Conservation (phyloP, 1,140 invertebrate genomes). For the Temnothorax curvispinosus region DNA sequence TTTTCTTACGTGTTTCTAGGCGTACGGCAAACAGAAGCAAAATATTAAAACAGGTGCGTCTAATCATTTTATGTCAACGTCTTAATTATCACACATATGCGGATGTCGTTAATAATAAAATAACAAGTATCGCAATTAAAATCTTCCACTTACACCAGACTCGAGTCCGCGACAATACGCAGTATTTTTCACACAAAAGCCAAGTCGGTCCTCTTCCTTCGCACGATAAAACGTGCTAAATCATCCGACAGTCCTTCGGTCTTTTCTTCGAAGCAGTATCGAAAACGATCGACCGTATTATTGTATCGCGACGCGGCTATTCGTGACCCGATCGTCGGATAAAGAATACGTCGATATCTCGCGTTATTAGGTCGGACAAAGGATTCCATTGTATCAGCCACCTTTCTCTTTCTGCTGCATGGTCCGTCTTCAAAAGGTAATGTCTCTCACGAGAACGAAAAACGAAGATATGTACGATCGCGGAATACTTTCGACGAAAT, state of each 20-base stretch:
- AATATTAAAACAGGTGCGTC: conserved; percentile 10
- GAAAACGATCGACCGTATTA: conserved; percentile 72
- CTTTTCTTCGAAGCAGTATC: conserved; percentile 57
- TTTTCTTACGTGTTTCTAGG: conserved; percentile 30
- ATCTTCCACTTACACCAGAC: background rate
- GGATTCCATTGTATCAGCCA: conserved; percentile 66
- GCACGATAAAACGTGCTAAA: conserved; percentile 63
- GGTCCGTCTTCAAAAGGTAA: conserved; percentile 57
- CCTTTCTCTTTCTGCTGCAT: conserved; percentile 49
- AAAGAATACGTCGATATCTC: conserved; percentile 68
- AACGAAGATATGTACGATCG: conserved; percentile 30
- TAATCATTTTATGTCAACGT: background rate
- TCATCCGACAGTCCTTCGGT: conserved; percentile 54
- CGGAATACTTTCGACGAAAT: conserved; percentile 21
- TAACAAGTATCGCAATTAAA: background rate
- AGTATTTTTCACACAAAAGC: conserved; percentile 43
- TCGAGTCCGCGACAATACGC: background rate
- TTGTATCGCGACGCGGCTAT: conserved; percentile 72
- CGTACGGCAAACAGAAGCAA: background rate
- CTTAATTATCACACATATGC: background rate
- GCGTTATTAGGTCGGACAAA: conserved; percentile 75
- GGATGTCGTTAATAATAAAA: background rate
- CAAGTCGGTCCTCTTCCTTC: conserved; percentile 27
- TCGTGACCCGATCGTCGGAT: conserved; percentile 72
- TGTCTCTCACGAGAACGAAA: conserved; percentile 52